Evolutionary conservation across 2,797 vertebrate species (phyloP).

Genomic region (Choloepus didactylus): DNA sequence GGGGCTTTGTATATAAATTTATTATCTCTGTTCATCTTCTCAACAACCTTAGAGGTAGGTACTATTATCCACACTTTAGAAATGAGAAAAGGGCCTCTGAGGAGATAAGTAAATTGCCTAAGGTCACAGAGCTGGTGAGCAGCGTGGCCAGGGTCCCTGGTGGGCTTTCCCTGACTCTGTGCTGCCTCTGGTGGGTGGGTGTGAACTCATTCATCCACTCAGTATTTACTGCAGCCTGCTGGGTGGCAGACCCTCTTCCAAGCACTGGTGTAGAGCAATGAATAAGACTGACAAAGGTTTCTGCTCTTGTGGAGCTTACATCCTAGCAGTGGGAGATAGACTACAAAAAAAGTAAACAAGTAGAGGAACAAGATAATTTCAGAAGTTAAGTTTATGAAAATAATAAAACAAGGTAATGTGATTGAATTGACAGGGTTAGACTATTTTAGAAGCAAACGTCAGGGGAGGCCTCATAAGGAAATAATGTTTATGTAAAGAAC

Average conservation of each 20-base stretch:
- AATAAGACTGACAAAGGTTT: not conserved
- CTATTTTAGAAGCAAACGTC: not conserved
- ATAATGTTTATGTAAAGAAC: not conserved
- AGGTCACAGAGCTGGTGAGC: not conserved
- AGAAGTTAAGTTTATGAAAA: not conserved
- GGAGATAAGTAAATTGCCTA: not conserved
- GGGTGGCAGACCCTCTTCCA: not conserved
- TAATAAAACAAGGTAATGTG: not conserved
- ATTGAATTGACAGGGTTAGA: not conserved
- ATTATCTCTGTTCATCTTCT: not conserved
- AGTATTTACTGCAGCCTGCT: too few species aligned
- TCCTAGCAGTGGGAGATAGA: not conserved
- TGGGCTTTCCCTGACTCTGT: not conserved
- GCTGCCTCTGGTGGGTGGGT: not conserved
- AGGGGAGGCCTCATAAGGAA: not conserved
- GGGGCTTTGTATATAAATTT: not conserved
- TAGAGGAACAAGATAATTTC: slow-evolving; percentile 6
- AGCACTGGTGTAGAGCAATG: not conserved
- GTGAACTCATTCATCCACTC: not conserved
- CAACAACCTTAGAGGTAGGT: not conserved
- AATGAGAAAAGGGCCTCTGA: not conserved
- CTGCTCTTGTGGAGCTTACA: not conserved
- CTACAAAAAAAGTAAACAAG: not conserved
- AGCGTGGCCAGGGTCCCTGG: not conserved
- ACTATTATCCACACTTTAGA: not conserved